phyloP scores from a whole-genome alignment of 30 jellyfish, hydroid and myxozoan genomes.

The Mastigias papua region DNA sequence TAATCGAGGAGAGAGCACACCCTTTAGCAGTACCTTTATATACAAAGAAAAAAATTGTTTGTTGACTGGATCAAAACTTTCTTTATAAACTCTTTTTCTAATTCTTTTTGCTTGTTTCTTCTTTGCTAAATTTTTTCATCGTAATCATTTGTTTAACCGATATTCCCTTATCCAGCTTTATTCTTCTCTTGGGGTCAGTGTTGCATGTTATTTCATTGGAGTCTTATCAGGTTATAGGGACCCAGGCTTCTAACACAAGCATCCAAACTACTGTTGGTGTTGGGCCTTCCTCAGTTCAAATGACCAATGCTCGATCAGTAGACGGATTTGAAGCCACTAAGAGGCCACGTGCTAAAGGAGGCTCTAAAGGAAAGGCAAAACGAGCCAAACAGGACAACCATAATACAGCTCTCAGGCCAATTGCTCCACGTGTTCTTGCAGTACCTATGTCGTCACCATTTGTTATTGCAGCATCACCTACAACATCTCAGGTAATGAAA shows the following conservation, averaged over 20 bases:
- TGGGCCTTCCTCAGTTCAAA: conserved; percentile 1
- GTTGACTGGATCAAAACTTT: too few relatives aligned
- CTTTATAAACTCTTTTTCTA: too few relatives aligned
- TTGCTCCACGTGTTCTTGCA: conserved; percentile 85
- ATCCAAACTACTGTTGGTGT: conserved; percentile 47
- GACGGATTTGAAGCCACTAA: conserved; percentile 8
- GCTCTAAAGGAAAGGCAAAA: conserved; percentile 43
- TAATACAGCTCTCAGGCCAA: conserved; percentile 67
- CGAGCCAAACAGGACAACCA: conserved; percentile 32
- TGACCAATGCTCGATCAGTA: not conserved
- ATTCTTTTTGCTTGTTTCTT: too few relatives aligned
- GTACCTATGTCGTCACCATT: conserved; percentile 78
- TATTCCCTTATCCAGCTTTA: too few relatives aligned
- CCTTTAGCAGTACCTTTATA: too few relatives aligned
- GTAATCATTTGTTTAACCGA: too few relatives aligned
- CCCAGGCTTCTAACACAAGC: conserved; percentile 34
- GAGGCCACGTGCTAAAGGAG: conserved; percentile 41
- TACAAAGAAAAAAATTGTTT: too few relatives aligned
- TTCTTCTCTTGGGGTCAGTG: too few relatives aligned
- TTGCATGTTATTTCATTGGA: too few relatives aligned
- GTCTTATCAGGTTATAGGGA: conserved; percentile 23
- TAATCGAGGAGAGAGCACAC: too few relatives aligned
- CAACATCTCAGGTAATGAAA: conserved; percentile 60
- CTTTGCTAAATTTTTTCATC: too few relatives aligned
- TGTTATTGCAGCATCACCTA: conserved; percentile 60